These are phyloP conservation scores for Myrmecophaga tridactyla DNA, from an alignment of 2,113 vertebrate genomes.

Conservation along the genomic window DNA sequence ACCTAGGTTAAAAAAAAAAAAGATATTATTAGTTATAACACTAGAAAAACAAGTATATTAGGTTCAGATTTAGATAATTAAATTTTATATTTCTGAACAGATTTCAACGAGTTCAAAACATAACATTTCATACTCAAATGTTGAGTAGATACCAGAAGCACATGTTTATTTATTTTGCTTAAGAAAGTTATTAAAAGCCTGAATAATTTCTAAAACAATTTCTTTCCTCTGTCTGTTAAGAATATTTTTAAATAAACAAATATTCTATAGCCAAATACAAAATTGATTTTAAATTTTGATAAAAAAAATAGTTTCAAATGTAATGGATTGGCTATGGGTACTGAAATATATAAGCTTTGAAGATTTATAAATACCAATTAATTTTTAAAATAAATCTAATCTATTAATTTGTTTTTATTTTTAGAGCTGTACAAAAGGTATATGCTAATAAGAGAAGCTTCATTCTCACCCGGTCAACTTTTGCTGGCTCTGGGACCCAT, in stretches of 20 bases:
- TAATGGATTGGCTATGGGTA: not conserved
- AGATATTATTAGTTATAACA: not conserved
- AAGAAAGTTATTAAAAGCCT: not conserved
- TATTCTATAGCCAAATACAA: not conserved
- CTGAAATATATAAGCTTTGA: not conserved
- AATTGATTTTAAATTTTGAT: not conserved
- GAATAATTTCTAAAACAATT: not conserved
- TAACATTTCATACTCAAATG: not conserved
- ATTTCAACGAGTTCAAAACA: not conserved
- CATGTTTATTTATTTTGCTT: not conserved
- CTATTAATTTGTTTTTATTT: slow-evolving; percentile 53
- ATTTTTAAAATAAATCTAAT: not conserved
- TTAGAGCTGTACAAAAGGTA: slow-evolving; percentile 86
- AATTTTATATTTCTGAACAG: not conserved
- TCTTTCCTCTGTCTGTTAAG: not conserved
- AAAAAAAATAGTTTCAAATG: not conserved
- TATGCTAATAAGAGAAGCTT: slow-evolving; percentile 90
- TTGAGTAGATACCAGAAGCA: not conserved
- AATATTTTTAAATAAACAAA: not conserved
- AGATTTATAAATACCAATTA: not conserved
- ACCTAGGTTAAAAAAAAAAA: too few relatives aligned
- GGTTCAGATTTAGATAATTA: not conserved
- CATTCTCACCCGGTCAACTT: slow-evolving; percentile 93
- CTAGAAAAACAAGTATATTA: not conserved
- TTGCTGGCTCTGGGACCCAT: slow-evolving; percentile 91